A percentile compares a stretch with the other conserved stretches of the same genome.
These are phyloP conservation scores for Clusia tigrina DNA, from an alignment of 2,888 invertebrate species.

Conservation along the genomic window DNA sequence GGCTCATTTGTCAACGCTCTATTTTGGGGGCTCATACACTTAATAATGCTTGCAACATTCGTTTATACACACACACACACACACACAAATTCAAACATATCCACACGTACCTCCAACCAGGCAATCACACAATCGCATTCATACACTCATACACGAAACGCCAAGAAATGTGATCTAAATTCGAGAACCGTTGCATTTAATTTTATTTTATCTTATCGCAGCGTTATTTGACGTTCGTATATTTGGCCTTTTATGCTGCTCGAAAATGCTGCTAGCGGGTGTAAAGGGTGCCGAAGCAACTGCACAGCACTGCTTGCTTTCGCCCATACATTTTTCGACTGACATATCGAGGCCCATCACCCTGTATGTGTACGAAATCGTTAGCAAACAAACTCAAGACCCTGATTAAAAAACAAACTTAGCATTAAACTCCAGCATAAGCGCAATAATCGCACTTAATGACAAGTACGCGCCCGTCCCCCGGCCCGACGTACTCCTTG, in stretches of 20 bases:
- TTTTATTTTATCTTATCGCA: slow-evolving; percentile 28
- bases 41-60: too few relatives aligned
- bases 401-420: background rate
- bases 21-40: too few relatives aligned
- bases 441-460: slow-evolving; percentile 1
- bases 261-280: background rate
- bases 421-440: background rate
- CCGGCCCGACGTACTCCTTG: background rate
- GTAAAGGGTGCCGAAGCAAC: background rate
- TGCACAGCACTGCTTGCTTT: background rate
- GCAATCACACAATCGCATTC: too few relatives aligned
- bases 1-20: slow-evolving; percentile 21
- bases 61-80: too few relatives aligned
- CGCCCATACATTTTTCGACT: background rate
- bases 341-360: background rate
- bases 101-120: too few relatives aligned
- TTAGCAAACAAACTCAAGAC: background rate
- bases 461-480: background rate
- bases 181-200: slow-evolving; percentile 14
- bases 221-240: slow-evolving; percentile 17
- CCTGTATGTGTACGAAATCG: background rate
- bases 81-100: too few relatives aligned
- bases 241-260: slow-evolving; percentile 17
- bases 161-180: slow-evolving; percentile 8
- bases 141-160: too few relatives aligned